Conservation (phyloP, 1,140 invertebrate species). For the Pachypeltis micranthus region DNA sequence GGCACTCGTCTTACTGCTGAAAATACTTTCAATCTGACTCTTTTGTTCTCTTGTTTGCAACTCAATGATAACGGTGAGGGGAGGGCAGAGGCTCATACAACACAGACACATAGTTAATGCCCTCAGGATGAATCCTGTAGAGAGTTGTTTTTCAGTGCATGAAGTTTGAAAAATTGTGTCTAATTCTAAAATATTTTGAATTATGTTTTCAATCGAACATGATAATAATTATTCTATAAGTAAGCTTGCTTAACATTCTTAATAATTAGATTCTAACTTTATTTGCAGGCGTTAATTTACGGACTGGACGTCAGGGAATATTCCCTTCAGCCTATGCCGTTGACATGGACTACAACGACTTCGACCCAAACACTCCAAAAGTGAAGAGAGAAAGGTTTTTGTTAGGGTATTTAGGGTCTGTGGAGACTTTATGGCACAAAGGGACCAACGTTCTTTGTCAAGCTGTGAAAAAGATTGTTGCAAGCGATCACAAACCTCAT, state of each 20-base stretch:
- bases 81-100: too few relatives aligned
- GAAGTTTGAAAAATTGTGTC: too few relatives aligned
- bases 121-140: too few relatives aligned
- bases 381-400: constrained; percentile 80
- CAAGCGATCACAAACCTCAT: constrained; percentile 49
- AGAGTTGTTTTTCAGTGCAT: constrained; percentile 9
- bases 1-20: too few relatives aligned
- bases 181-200: too few relatives aligned
- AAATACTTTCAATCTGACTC: not conserved
- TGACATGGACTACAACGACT: constrained; percentile 89
- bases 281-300: constrained; percentile 74
- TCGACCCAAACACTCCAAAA: constrained; percentile 73
- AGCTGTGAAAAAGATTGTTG: constrained; percentile 69
- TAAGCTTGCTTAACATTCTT: too few relatives aligned
- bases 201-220: not conserved
- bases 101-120: too few relatives aligned
- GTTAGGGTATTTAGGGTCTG: constrained; percentile 86
- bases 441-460: constrained; percentile 61
- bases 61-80: not conserved
- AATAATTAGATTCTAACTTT: too few relatives aligned
- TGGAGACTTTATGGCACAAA: constrained; percentile 59
- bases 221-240: not conserved
- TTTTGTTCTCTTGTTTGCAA: too few relatives aligned
- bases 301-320: constrained; percentile 84
- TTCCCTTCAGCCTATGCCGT: constrained; percentile 94